Base-by-base conservation (phyloP, 2,797 vertebrate genomes). In the Alectoris magna region DNA sequence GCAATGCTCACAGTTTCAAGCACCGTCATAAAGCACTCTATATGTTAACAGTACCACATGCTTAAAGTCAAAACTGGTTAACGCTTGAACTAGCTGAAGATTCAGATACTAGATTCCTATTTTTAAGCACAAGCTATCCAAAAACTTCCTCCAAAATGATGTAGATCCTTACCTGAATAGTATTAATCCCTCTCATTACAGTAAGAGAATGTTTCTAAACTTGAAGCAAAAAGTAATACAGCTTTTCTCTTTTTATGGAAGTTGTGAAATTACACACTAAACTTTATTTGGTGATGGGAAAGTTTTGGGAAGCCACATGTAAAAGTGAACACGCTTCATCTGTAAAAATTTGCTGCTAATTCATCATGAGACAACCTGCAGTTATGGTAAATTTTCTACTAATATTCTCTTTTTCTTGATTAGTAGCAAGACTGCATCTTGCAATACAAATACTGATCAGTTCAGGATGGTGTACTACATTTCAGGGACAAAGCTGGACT, bases 61-160 rank as follows among this genome's bases (percentile, higher is more conserved):
- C 58, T 77, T 66, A 81, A 85, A 87, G 66, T 14, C 66, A 73
- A 92, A 95, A 76, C 48, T 29, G 81, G 77, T 78, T 90, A 84
- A 71, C 44, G 64, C 14, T 9, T 3, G 0, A 38, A 88, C 81
- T 70, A 92, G 34, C 38, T 36, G 26, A 88, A 66, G 68, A 78
- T n/a, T 23, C 11, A 84, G 69, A 56, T 72, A 69, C 6, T 18
- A 73, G 2, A 53, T 9, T 79, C 5, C 14, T 63, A 7, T 48
- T 79, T 21, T 60, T 68, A 87, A 79, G 26, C 27, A 69, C 58
- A 74, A 49, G 26, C 81, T 73, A 81, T 9, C 10, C 46, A 17
- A 55, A 69, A 68, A 43, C 19, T 66, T 21, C 43, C 24, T 82
- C 69, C 8, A 82, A 81, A 88, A 76, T 22, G 46, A 39, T 0